phyloP scores from a whole-genome alignment of 2,888 invertebrate species.

The Rhimphoctona megacephalus region DNA sequence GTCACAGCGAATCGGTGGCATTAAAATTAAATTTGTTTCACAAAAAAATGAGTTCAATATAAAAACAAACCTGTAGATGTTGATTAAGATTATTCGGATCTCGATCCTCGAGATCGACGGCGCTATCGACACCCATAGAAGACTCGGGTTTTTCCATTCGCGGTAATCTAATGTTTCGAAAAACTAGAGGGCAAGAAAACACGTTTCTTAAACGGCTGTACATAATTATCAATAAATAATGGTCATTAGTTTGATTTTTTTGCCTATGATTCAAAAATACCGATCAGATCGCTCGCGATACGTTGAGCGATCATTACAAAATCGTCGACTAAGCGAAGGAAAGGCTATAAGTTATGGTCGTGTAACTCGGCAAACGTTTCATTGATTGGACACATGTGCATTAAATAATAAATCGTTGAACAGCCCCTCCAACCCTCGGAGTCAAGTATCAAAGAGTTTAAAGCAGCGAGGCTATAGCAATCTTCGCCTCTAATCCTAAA shows the following conservation, averaged over 20 bases:
- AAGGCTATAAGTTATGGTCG: conserved; percentile 58
- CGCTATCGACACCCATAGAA: conserved; percentile 83
- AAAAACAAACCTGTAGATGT: conserved; percentile 88
- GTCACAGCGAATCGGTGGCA: no score
- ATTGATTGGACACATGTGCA: conserved; percentile 71
- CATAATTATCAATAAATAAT: conserved; percentile 57
- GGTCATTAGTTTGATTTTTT: not conserved
- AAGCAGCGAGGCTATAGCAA: conserved; percentile 16
- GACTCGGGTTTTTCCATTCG: conserved; percentile 82
- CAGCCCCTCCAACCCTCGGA: conserved; percentile 29
- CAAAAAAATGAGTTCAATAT: not conserved
- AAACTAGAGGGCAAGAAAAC: conserved; percentile 72
- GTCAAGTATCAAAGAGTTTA: conserved; percentile 43
- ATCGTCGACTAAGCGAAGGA: conserved; percentile 65
- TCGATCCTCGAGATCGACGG: conserved; percentile 88
- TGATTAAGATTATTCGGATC: conserved; percentile 90
- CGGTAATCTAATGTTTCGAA: conserved; percentile 76
- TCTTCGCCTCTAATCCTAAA: conserved; percentile 24
- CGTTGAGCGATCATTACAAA: conserved; percentile 42
- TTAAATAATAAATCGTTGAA: conserved; percentile 70
- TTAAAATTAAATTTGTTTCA: not conserved
- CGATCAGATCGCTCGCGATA: conserved; percentile 27
- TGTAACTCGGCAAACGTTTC: conserved; percentile 66
- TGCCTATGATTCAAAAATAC: not conserved
- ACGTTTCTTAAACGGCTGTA: conserved; percentile 71